phyloP scores from a whole-genome alignment of 1,140 invertebrate species.

The Brachystomella parvula region DNA sequence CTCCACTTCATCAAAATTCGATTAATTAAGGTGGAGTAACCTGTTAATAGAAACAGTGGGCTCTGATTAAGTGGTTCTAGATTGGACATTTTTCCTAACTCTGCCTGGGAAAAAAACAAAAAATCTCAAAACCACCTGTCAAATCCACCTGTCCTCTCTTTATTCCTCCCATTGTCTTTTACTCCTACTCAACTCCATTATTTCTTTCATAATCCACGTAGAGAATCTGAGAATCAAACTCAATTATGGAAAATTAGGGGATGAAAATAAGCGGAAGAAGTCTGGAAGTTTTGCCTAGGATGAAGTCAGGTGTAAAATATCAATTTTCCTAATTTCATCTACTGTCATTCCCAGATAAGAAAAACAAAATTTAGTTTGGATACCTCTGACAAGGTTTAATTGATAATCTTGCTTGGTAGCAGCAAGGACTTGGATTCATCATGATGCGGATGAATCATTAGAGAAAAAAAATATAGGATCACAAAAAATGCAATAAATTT shows the following conservation, averaged over 20 bases:
- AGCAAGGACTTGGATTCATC: too few species aligned
- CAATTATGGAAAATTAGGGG: background rate
- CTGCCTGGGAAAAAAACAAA: background rate
- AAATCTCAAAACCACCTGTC: conserved; percentile 8
- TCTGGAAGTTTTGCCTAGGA: background rate
- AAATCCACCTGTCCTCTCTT: background rate
- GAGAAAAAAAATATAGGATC: too few species aligned
- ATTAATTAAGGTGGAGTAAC: background rate
- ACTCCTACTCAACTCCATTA: background rate
- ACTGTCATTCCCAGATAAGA: background rate
- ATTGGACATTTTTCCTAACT: background rate
- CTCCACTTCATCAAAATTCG: background rate
- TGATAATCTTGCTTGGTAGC: too few species aligned
- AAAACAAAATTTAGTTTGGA: too few species aligned
- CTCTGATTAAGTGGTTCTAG: background rate
- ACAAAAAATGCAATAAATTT: too few species aligned
- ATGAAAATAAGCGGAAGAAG: background rate
- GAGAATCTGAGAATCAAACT: background rate
- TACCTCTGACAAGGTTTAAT: too few species aligned
- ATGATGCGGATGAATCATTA: too few species aligned
- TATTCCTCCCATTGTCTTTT: background rate
- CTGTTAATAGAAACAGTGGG: background rate
- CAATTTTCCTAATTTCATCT: background rate
- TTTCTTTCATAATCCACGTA: background rate
- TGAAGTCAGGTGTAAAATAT: background rate